phyloP scores from a whole-genome alignment of 2,888 invertebrate species.

The Penaeus monodon region DNA sequence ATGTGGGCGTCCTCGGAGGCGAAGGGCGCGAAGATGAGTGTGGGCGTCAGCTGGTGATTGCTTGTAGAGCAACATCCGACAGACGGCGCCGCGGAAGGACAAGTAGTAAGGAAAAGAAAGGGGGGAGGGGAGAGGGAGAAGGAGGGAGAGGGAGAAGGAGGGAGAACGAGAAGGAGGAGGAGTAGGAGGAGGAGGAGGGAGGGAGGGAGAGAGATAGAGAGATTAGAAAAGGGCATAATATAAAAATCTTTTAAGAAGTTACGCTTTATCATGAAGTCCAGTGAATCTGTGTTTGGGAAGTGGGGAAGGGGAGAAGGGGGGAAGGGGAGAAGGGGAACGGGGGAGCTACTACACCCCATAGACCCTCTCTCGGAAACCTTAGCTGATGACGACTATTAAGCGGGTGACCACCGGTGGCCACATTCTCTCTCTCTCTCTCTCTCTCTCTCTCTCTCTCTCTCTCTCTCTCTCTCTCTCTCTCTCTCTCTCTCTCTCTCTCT shows the following conservation, averaged over 20 bases:
- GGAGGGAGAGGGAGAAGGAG: background rate
- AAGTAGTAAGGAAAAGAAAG: background rate
- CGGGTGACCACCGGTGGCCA: background rate
- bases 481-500: constrained; percentile 2
- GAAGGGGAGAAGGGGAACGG: background rate
- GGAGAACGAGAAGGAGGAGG: background rate
- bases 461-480: background rate
- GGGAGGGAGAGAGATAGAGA: background rate
- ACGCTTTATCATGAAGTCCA: too few relatives aligned
- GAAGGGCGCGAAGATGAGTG: too few relatives aligned
- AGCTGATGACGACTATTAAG: too few relatives aligned
- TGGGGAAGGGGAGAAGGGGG: constrained; percentile 2
- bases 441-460: constrained; percentile 17
- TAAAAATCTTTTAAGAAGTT: too few relatives aligned
- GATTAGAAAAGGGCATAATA: too few relatives aligned
- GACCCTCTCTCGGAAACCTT: too few relatives aligned
- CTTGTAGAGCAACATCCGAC: constrained; percentile 10
- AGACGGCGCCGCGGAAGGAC: background rate
- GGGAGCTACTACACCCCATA: too few relatives aligned
- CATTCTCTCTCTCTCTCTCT: background rate
- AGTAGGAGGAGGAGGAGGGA: background rate
- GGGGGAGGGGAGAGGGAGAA: background rate
- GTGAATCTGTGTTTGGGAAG: background rate
- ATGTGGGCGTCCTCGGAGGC: too few relatives aligned
- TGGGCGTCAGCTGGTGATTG: constrained; percentile 9